Evolutionary conservation across 1,140 invertebrate species (phyloP), one percentile per base, ranked within the genome.

Genomic region (Calephelis nemesis): DNA sequence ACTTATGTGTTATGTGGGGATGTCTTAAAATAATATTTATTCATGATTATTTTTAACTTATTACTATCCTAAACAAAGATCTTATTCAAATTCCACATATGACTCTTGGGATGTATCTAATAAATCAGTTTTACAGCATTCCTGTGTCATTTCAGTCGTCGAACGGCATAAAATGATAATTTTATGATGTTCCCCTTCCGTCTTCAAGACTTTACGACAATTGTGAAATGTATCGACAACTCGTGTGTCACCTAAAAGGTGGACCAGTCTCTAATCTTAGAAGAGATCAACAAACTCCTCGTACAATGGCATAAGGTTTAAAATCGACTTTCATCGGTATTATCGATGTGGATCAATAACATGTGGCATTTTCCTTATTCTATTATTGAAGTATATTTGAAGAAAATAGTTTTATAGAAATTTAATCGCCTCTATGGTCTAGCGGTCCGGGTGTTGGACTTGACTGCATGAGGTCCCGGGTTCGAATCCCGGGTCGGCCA

Each of bases 121-220:
- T 91, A 91, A 91, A 91, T 91, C 88, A 91, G 88, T 88, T 91
- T 91, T 91, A 91, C 87, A 91, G 80, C 88, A 89, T 89, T 89
- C 87, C 85, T 74, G 84, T 87, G 87, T 89, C 88, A 88, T 91
- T 88, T 91, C 87, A 88, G 87, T 90, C 87, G 86, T 87, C 85
- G 87, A 88, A 90, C 86, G 88, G 84, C 86, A 88, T 91, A 91
- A 91, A 91, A 91, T 91, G 85, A 91, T 91, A 90, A 91, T 91
- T 91, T 91, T 91, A 91, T 83, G 84, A 86, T 85, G 79, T 75
- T 87, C 85, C 87, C 88, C 88, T 91, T 91, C 88, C 88, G 86
- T 85, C 86, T 90, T 71, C 79, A 77, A 76, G 73, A 84, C 78
- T 91, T 91, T 91, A 91, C 87, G 88, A 91, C 87, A 91, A 91